phyloP scores from a whole-genome alignment of 2,797 vertebrate genomes.

The Fratercula arctica region DNA sequence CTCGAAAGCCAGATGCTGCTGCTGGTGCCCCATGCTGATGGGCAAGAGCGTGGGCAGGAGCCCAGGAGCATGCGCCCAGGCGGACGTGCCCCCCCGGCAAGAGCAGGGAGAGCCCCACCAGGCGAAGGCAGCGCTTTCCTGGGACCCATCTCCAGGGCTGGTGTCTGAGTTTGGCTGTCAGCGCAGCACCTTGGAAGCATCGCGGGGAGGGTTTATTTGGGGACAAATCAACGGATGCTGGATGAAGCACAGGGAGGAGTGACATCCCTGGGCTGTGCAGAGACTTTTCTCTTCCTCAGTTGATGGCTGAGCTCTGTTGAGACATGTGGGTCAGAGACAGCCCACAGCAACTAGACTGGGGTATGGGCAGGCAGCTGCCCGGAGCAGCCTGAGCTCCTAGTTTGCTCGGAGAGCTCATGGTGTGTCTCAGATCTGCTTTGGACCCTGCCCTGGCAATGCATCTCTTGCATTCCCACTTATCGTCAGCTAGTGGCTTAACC shows the following conservation, averaged over 20 bases:
- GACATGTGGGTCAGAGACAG: neutral
- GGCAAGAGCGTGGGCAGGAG: neutral
- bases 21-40: neutral
- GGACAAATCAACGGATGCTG: neutral
- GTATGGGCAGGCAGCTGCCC: neutral
- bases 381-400: neutral
- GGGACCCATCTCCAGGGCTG: neutral
- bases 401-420: rapidly evolving
- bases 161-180: neutral
- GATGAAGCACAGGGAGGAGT: neutral
- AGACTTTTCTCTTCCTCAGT: neutral
- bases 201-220: neutral
- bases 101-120: neutral
- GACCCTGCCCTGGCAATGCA: neutral
- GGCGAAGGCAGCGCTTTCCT: neutral
- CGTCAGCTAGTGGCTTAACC: neutral
- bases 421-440: neutral
- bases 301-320: neutral
- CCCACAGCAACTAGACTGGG: neutral
- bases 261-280: neutral
- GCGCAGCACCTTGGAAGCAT: neutral
- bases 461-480: neutral
- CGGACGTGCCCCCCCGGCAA: rapidly evolving
- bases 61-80: too few species aligned
- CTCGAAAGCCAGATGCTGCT: neutral